A percentile compares a stretch with the other conserved stretches of the same genome.
phyloP scores from a whole-genome alignment of 2,888 invertebrate genomes.

The Epinotia nisella region DNA sequence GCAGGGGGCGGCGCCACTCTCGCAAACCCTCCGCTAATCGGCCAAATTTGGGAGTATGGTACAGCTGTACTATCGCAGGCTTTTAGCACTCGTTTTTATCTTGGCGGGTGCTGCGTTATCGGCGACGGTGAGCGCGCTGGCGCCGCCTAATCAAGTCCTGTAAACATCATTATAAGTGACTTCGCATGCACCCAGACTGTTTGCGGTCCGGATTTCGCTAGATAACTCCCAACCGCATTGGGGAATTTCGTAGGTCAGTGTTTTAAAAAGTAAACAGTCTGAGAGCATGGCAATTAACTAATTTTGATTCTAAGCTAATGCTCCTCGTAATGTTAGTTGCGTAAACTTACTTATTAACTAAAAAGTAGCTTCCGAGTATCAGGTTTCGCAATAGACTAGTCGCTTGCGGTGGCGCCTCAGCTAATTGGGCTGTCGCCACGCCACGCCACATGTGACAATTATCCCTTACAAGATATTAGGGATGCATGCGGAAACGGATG shows the following conservation, averaged over 20 bases:
- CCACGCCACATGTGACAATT: constrained; percentile 81
- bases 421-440: constrained; percentile 84
- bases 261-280: constrained; percentile 15
- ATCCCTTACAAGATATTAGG: constrained; percentile 82
- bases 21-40: constrained; percentile 61
- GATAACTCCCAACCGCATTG: constrained; percentile 60
- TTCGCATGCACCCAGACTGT: constrained; percentile 71
- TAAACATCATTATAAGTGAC: constrained; percentile 80
- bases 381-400: constrained; percentile 62
- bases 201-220: constrained; percentile 76
- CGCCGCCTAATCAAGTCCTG: constrained; percentile 79
- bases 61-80: constrained; percentile 71
- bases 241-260: constrained; percentile 22
- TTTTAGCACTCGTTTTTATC: constrained; percentile 77
- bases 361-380: constrained; percentile 54
- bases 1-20: constrained; percentile 75
- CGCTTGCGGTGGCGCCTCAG: constrained; percentile 58
- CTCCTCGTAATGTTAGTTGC: constrained; percentile 53
- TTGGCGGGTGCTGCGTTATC: constrained; percentile 64
- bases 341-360: constrained; percentile 50
- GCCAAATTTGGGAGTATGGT: constrained; percentile 69
- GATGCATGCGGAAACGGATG: constrained; percentile 83
- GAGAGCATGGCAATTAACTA: background rate
- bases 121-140: constrained; percentile 73
- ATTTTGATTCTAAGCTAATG: constrained; percentile 7